A percentile compares a stretch with the other conserved stretches of the same genome.
Conservation (phyloP, 1,140 invertebrate genomes). For the Zaprionus ornatus region DNA sequence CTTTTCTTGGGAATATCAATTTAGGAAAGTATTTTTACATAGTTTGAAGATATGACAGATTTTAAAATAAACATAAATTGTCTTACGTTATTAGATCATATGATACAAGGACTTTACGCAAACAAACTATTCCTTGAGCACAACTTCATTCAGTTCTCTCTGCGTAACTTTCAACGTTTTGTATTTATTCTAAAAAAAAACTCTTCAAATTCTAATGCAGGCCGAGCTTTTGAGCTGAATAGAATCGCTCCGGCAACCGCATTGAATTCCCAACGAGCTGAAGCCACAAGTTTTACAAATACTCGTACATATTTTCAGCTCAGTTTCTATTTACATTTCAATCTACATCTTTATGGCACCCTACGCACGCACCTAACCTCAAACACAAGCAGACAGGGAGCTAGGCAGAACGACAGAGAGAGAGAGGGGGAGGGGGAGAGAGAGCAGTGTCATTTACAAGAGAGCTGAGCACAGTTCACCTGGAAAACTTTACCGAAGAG, state of each 20-base stretch:
- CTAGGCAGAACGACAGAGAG: neutral
- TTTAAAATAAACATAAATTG: neutral
- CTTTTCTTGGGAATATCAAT: neutral
- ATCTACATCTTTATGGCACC: slow-evolving; percentile 27
- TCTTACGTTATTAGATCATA: neutral
- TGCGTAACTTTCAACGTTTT: neutral
- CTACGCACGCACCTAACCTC: neutral
- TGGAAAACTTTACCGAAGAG: slow-evolving; percentile 22
- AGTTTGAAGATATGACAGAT: neutral
- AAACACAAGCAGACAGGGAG: neutral
- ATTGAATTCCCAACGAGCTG: slow-evolving; percentile 34
- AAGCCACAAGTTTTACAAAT: slow-evolving; percentile 60
- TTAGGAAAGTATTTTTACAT: neutral
- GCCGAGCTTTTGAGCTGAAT: neutral
- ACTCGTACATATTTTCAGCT: slow-evolving; percentile 18
- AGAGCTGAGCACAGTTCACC: slow-evolving; percentile 7
- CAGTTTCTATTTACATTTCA: slow-evolving; percentile 36
- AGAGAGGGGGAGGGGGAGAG: neutral
- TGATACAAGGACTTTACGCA: neutral
- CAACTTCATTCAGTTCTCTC: neutral
- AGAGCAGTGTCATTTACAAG: slow-evolving; percentile 30
- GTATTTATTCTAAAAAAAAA: neutral
- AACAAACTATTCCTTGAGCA: neutral
- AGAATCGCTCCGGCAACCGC: slow-evolving; percentile 9
- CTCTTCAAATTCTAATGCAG: neutral